Conservation (phyloP, 2,888 invertebrate species). For the Cenopis cana region DNA sequence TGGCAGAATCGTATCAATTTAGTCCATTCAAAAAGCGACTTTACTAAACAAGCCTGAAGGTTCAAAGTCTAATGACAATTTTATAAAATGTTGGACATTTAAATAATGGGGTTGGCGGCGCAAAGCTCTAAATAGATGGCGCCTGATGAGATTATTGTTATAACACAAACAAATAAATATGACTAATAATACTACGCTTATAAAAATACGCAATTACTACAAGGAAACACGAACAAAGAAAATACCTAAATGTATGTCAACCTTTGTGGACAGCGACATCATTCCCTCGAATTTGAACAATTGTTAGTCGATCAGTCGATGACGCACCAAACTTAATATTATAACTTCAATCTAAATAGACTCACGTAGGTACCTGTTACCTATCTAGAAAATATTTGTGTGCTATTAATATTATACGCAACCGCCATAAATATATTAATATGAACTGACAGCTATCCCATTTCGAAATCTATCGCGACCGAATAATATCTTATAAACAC, state of each 20-base stretch:
- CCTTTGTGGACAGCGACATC: conserved; percentile 1
- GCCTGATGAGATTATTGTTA: too few species aligned
- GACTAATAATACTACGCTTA: not conserved
- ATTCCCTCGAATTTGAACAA: conserved; percentile 5
- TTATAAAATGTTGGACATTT: too few species aligned
- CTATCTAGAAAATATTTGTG: not conserved
- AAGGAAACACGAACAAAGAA: not conserved
- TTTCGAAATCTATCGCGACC: not conserved
- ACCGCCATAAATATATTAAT: not conserved
- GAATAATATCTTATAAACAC: too few species aligned
- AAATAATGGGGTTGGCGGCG: too few species aligned
- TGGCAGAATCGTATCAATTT: too few species aligned
- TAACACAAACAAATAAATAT: too few species aligned
- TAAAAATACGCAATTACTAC: not conserved
- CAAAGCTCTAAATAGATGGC: too few species aligned
- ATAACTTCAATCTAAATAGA: not conserved
- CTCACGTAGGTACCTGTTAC: too few species aligned
- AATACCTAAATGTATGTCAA: conserved; percentile 1
- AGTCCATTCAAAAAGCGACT: too few species aligned
- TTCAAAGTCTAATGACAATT: too few species aligned
- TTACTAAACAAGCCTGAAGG: too few species aligned
- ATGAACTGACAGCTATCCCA: not conserved
- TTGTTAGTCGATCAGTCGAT: not conserved
- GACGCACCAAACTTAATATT: not conserved
- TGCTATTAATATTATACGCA: not conserved